These are phyloP conservation scores for Euthynnus affinis DNA, from an alignment of 2,797 vertebrate species.

Conservation along the genomic window DNA sequence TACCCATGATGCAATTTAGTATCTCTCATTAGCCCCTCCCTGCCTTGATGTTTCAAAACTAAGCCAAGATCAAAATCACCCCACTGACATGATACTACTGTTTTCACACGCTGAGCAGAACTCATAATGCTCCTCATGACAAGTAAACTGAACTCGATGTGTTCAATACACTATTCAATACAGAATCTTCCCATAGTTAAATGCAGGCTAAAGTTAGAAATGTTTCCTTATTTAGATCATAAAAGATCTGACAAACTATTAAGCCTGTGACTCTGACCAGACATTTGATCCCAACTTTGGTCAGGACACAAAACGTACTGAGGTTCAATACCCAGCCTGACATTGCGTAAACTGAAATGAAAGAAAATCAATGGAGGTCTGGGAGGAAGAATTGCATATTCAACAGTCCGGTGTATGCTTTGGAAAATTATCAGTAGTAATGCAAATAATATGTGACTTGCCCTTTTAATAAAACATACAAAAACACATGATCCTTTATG, in stretches of 20 bases:
- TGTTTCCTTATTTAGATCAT: background rate
- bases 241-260: background rate
- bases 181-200: too few relatives aligned
- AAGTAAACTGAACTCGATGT: too few relatives aligned
- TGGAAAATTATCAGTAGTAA: background rate
- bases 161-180: too few relatives aligned
- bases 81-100: too few relatives aligned
- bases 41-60: too few relatives aligned
- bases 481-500: background rate
- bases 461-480: background rate
- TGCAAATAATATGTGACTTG: background rate
- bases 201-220: too few relatives aligned
- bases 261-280: background rate
- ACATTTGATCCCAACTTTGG: background rate
- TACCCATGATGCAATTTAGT: too few relatives aligned
- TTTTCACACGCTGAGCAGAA: too few relatives aligned
- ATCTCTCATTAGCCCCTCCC: too few relatives aligned
- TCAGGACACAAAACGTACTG: background rate
- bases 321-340: background rate
- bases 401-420: background rate
- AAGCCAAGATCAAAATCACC: too few relatives aligned
- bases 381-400: background rate
- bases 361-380: background rate
- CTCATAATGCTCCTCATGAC: too few relatives aligned
- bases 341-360: background rate